Evolutionary conservation across 2,888 invertebrate genomes (phyloP).

Genomic region (Orthonevra nobilis): DNA sequence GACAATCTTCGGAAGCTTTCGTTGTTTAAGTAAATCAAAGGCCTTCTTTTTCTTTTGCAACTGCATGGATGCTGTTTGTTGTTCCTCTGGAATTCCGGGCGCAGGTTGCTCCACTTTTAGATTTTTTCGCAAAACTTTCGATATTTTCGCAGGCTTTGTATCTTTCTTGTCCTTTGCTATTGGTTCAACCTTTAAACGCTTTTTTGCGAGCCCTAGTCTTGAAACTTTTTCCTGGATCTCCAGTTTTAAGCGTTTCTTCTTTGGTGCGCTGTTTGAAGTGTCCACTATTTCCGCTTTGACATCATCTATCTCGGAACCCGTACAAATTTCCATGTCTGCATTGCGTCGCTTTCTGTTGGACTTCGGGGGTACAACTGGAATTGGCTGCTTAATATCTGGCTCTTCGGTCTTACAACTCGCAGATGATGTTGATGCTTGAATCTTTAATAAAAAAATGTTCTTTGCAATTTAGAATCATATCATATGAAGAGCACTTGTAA

Average conservation of each 20-base stretch:
- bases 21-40: conserved; percentile 42
- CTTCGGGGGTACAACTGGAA: conserved; percentile 9
- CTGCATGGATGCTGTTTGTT: conserved; percentile 7
- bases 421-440: not conserved
- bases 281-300: conserved; percentile 11
- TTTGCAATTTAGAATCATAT: too few relatives aligned
- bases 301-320: conserved; percentile 23
- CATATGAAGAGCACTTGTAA: too few relatives aligned
- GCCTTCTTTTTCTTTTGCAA: conserved; percentile 45
- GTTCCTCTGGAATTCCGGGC: conserved; percentile 26
- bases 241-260: conserved; percentile 46
- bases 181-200: conserved; percentile 41
- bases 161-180: conserved; percentile 45
- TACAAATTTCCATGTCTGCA: conserved; percentile 42
- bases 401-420: conserved; percentile 32
- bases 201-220: not conserved
- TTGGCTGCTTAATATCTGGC: conserved; percentile 21
- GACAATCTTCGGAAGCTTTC: conserved; percentile 38
- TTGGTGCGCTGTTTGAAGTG: not conserved
- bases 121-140: conserved; percentile 54
- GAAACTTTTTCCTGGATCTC: conserved; percentile 16
- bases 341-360: conserved; percentile 48
- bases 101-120: conserved; percentile 35
- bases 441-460: too few relatives aligned
- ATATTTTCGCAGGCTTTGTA: conserved; percentile 18